Evolutionary conservation across 2,797 vertebrate genomes (phyloP).

Genomic region (Hyperoplus lanceolatus): DNA sequence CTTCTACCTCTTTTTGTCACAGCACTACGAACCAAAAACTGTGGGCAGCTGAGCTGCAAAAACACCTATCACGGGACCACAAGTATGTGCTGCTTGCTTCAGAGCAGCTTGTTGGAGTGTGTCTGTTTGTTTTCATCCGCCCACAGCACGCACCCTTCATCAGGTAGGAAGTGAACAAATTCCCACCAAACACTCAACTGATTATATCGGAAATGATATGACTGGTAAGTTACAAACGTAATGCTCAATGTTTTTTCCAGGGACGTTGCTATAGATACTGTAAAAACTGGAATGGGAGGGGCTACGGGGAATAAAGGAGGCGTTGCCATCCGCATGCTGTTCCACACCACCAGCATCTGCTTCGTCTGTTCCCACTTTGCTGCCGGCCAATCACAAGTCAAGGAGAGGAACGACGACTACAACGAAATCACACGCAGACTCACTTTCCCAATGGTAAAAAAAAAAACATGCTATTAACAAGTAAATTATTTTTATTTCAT

Average conservation of each 20-base stretch:
- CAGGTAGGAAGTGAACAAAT: conserved; percentile 53
- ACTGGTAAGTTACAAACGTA: background rate
- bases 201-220: too few species aligned
- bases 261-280: conserved; percentile 97
- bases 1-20: conserved; percentile 30
- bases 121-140: conserved; percentile 96
- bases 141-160: conserved; percentile 96
- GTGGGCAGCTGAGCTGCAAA: conserved; percentile 99
- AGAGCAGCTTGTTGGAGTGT: conserved; percentile 98
- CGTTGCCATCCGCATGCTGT: conserved; percentile 95
- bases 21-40: conserved; percentile 99
- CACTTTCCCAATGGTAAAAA: conserved; percentile 95
- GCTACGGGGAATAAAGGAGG: conserved; percentile 98
- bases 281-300: conserved; percentile 99
- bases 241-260: conserved; percentile 72
- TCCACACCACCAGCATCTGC: conserved; percentile 98
- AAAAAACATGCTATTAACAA: conserved; percentile 12
- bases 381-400: conserved; percentile 97
- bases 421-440: conserved; percentile 94
- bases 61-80: conserved; percentile 95
- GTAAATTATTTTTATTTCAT: background rate
- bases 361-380: conserved; percentile 99
- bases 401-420: conserved; percentile 98
- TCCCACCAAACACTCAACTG: background rate
- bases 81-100: conserved; percentile 98